Evolutionary conservation across 2,113 vertebrate genomes (phyloP).

Genomic region (Phaetusa simplex): DNA sequence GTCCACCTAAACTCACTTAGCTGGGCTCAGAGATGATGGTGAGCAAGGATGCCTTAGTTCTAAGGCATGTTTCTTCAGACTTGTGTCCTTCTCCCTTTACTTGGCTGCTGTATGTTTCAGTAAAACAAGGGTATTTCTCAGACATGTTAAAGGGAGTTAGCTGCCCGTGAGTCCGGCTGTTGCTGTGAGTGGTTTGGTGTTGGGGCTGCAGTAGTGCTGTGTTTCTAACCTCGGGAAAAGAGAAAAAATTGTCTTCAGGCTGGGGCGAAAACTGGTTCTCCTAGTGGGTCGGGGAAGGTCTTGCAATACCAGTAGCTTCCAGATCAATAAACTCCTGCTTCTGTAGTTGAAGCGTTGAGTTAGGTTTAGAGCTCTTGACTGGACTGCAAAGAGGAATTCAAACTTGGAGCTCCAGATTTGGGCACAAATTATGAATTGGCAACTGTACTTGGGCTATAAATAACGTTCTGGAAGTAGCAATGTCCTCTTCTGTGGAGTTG

Average conservation of each 20-base stretch:
- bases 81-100: not conserved
- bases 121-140: not conserved
- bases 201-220: not conserved
- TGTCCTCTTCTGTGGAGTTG: not conserved
- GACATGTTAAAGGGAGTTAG: not conserved
- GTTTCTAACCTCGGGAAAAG: not conserved
- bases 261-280: not conserved
- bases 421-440: not conserved
- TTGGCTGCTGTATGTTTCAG: not conserved
- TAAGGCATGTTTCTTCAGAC: not conserved
- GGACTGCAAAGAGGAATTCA: not conserved
- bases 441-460: not conserved
- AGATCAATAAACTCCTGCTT: not conserved
- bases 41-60: not conserved
- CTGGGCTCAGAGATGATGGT: not conserved
- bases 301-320: not conserved
- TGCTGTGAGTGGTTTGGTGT: not conserved
- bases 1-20: not conserved
- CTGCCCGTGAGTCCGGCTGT: not conserved
- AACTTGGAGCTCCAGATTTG: not conserved
- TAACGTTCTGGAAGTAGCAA: not conserved
- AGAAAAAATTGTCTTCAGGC: not conserved
- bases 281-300: not conserved
- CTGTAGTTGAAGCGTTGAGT: not conserved
- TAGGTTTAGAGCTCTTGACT: not conserved